Base-by-base conservation (phyloP, 2,888 invertebrate species). In the Agrotis ipsilon region DNA sequence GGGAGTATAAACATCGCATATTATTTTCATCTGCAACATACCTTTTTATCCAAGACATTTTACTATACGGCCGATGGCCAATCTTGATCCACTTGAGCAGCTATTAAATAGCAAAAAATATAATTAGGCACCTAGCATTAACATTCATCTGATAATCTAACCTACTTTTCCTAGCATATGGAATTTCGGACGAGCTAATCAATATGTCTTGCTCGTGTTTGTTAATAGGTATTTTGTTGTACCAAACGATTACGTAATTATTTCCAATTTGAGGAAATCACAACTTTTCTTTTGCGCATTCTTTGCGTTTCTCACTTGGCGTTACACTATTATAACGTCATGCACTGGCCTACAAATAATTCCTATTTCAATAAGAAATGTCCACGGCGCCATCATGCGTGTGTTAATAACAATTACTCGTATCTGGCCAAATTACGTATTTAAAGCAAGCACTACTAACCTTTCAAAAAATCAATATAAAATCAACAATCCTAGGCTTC, bases 1-100 rank as follows among this genome's bases (percentile, higher is more conserved):
- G 16, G 16, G 58, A 70, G 49, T 39, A 52, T 59, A 55, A 61
- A 57, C 24, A 52, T 46, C 19, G 57, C 57, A 16, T 24, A 43
- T 49, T 46, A 67, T 65, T 61, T 39, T 63, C 66, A 64, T 70
- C 72, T 64, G 64, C 32, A 70, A 93, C 94, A 80, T 94, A 94
- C 94, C 94, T 94, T 91, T 75, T 68, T 66, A 73, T 91, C 88
- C 90, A 86, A 92, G 87, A 84, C 93, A 94, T 94, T 92, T 91
- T 84, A 76, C 75, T 81, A 81, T 80, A 86, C 65, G 83, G 78
- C 81, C 85, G 86, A 78, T 85, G 81, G 86, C 85, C 88, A 82
- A 83, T 86, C 87, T 87, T 87, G 87, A 86, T 92, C 92, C 93
- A 75, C 88, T 89, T 89, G 90, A 86, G 88, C 89, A 88, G 92